Conservation (phyloP, 2,797 vertebrate genomes). For the Setipinna tenuifilis region DNA sequence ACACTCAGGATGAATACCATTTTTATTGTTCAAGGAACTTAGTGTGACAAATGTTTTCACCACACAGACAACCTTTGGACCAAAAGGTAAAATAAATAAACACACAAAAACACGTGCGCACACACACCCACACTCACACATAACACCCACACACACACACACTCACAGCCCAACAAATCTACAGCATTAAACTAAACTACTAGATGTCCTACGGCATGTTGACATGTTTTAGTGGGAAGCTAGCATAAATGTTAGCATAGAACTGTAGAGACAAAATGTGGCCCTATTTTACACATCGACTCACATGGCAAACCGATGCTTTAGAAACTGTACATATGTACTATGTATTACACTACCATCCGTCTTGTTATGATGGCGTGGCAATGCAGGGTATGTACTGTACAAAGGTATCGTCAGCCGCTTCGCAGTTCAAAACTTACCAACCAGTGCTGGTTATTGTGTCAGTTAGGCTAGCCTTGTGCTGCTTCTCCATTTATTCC, state of each 20-base stretch:
- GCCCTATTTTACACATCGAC: constrained; percentile 48
- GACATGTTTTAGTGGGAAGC: constrained; percentile 32
- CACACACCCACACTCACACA: neutral
- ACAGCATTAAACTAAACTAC: constrained; percentile 62
- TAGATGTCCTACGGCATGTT: constrained; percentile 22
- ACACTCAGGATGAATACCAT: constrained; percentile 61
- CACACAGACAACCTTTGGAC: constrained; percentile 60
- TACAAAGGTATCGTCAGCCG: constrained; percentile 59
- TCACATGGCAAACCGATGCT: constrained; percentile 27
- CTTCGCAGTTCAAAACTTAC: constrained; percentile 33
- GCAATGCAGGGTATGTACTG: constrained; percentile 66
- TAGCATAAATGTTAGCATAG: constrained; percentile 41
- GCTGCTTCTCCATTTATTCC: constrained; percentile 29
- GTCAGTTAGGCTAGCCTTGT: constrained; percentile 28
- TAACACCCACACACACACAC: neutral
- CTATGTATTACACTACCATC: constrained; percentile 48
- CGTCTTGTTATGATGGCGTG: constrained; percentile 37
- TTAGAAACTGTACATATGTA: constrained; percentile 61
- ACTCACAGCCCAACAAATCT: constrained; percentile 55
- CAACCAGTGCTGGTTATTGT: constrained; percentile 42
- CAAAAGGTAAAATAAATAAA: constrained; percentile 65
- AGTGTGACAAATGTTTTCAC: constrained; percentile 68
- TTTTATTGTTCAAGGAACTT: constrained; percentile 77
- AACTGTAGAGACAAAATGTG: constrained; percentile 23
- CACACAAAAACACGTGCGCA: neutral